Percentiles rank a stretch among this genome's conserved stretches.
Conservation (phyloP, 2,888 invertebrate species). For the Neoscelio sp. region DNA sequence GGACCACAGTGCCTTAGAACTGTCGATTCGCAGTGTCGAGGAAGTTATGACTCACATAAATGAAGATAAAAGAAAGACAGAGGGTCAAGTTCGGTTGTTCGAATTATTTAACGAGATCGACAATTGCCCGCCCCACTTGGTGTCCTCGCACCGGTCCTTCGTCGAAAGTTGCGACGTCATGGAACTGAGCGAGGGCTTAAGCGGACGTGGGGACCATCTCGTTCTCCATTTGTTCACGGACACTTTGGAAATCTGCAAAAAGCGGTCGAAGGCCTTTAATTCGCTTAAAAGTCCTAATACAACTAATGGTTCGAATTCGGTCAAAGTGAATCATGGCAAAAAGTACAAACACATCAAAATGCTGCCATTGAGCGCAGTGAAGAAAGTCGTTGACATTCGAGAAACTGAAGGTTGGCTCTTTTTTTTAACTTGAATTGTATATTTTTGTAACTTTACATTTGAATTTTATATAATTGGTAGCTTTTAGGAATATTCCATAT, state of each 20-base stretch:
- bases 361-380: constrained; percentile 94
- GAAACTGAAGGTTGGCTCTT: constrained; percentile 87
- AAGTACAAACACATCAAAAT: constrained; percentile 96
- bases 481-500: too few relatives aligned
- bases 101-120: constrained; percentile 99
- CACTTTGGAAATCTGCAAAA: constrained; percentile 95
- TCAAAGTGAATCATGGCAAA: constrained; percentile 88
- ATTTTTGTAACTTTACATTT: too few relatives aligned
- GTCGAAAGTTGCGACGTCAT: constrained; percentile 94
- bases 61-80: constrained; percentile 98
- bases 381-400: constrained; percentile 96
- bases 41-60: constrained; percentile 98
- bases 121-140: constrained; percentile 96
- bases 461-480: too few relatives aligned
- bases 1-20: constrained; percentile 93
- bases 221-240: constrained; percentile 97
- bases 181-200: constrained; percentile 92
- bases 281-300: constrained; percentile 88
- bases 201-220: constrained; percentile 93
- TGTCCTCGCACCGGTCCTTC: constrained; percentile 96
- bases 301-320: constrained; percentile 85
- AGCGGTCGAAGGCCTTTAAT: constrained; percentile 91
- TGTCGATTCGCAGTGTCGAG: constrained; percentile 94
- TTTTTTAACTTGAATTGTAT: constrained; percentile 4
- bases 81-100: constrained; percentile 97